Evolutionary conservation across 2,797 vertebrate genomes (phyloP).

Genomic region (Enteromius paludinosus): DNA sequence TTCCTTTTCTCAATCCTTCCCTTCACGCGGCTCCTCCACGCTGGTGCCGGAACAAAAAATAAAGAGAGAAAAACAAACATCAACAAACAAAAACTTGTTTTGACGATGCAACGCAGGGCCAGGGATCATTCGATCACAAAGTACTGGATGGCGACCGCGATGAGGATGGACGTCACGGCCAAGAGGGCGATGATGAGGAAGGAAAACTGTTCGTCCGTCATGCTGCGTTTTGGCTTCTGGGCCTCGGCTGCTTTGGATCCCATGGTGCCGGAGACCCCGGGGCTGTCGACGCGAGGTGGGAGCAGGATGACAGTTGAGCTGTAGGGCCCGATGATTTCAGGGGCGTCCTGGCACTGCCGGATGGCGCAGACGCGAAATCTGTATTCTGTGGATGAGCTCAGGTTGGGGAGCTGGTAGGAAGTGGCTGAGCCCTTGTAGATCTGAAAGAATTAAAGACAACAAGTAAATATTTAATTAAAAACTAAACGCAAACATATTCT

Average conservation of each 20-base stretch:
- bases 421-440: conserved; percentile 88
- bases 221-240: conserved; percentile 80
- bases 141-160: conserved; percentile 97
- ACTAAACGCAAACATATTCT: background rate
- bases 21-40: conserved; percentile 68
- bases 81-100: conserved; percentile 65
- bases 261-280: conserved; percentile 71
- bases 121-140: conserved; percentile 95
- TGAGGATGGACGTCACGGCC: conserved; percentile 94
- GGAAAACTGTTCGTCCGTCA: conserved; percentile 95
- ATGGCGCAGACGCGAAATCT: conserved; percentile 92
- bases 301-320: conserved; percentile 89
- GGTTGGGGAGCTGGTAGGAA: conserved; percentile 85
- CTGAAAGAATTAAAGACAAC: conserved; percentile 66
- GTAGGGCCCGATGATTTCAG: conserved; percentile 92
- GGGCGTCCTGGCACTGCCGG: conserved; percentile 91
- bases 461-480: background rate
- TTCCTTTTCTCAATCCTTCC: conserved; percentile 59
- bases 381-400: conserved; percentile 91
- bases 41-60: conserved; percentile 66
- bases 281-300: conserved; percentile 83
- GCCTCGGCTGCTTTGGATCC: conserved; percentile 76
- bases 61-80: conserved; percentile 57
- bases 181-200: conserved; percentile 95
- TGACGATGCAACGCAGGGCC: conserved; percentile 67